A percentile compares a stretch with the other conserved stretches of the same genome.
Evolutionary conservation across 2,113 vertebrate genomes (phyloP).

Genomic region (Notechis scutatus): DNA sequence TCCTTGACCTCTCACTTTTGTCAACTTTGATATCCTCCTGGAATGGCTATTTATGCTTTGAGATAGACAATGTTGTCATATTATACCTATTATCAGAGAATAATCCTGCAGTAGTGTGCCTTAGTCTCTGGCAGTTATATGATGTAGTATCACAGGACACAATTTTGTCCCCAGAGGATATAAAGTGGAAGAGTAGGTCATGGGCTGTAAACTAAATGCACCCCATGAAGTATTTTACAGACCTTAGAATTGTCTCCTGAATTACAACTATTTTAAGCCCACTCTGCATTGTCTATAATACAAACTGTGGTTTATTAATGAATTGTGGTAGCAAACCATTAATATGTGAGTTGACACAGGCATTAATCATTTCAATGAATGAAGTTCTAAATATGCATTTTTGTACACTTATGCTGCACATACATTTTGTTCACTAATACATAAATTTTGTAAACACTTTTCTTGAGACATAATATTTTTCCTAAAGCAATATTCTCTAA

Average conservation of each 20-base stretch:
- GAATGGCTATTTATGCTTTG: background rate
- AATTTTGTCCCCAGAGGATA: background rate
- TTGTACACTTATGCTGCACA: background rate
- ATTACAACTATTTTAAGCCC: background rate
- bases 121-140: background rate
- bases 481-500: background rate
- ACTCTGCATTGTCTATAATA: background rate
- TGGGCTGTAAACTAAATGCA: background rate
- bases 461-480: background rate
- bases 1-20: background rate
- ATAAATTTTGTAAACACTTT: background rate
- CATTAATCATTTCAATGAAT: background rate
- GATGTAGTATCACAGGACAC: background rate
- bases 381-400: background rate
- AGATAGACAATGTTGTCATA: background rate
- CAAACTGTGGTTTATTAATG: background rate
- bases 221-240: background rate
- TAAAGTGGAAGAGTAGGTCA: background rate
- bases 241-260: background rate
- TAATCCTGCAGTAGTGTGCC: background rate
- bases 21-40: background rate
- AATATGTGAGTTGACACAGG: background rate
- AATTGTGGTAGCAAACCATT: background rate
- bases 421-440: background rate
- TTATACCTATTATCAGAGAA: background rate